Evolutionary conservation across 2,113 vertebrate genomes (phyloP).

Genomic region (Gasterosteus aculeatus): DNA sequence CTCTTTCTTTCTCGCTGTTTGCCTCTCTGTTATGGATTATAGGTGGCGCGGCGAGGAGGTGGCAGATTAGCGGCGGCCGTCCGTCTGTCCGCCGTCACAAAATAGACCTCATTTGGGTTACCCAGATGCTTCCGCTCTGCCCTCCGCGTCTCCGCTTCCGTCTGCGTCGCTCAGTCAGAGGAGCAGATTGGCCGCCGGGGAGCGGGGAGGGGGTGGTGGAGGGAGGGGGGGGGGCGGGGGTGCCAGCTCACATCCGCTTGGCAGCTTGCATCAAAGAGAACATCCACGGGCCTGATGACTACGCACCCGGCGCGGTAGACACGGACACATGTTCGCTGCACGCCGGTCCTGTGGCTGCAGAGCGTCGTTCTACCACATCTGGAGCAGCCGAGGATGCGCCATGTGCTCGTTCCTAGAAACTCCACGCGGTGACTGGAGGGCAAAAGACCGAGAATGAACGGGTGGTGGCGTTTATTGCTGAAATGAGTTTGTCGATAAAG

Average conservation of each 20-base stretch:
- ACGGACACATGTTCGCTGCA: constrained; percentile 23
- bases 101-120: constrained; percentile 75
- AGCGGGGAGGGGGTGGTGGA: constrained; percentile 12
- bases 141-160: constrained; percentile 41
- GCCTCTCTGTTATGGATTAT: constrained; percentile 71
- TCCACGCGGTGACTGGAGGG: too few species aligned
- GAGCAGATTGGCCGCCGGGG: constrained; percentile 53
- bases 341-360: background rate
- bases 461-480: too few species aligned
- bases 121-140: constrained; percentile 76
- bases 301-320: constrained; percentile 27
- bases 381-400: background rate
- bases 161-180: constrained; percentile 60
- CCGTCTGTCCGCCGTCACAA: constrained; percentile 76
- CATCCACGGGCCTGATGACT: constrained; percentile 48
- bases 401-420: background rate
- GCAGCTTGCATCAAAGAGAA: constrained; percentile 67
- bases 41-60: constrained; percentile 54
- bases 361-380: background rate
- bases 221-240: constrained; percentile 18
- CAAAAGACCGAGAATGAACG: background rate
- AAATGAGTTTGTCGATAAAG: background rate
- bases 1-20: constrained; percentile 40
- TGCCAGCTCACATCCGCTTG: constrained; percentile 61
- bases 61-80: constrained; percentile 72